Evolutionary conservation across 2,113 vertebrate genomes (phyloP).

Genomic region (Potamarius usumacintae): DNA sequence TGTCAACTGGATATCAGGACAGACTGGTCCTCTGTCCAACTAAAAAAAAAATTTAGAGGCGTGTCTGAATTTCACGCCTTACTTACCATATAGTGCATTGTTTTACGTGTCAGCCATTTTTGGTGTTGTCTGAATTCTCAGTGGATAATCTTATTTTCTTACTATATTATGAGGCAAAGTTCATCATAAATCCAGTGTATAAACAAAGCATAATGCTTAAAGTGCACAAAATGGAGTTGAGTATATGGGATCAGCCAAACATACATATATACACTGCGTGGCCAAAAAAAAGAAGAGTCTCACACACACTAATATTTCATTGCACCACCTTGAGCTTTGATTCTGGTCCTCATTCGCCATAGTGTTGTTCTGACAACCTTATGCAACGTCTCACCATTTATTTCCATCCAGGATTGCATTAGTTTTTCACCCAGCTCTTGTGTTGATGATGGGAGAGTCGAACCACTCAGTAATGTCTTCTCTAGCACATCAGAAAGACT

Average conservation of each 20-base stretch:
- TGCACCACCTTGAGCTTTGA: too few relatives aligned
- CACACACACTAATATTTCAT: too few relatives aligned
- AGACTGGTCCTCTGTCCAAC: not conserved
- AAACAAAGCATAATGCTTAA: not conserved
- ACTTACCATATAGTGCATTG: not conserved
- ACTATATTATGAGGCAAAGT: not conserved
- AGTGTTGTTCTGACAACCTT: too few relatives aligned
- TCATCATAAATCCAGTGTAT: not conserved
- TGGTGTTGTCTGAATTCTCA: not conserved
- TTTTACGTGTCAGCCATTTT: not conserved
- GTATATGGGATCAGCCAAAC: not conserved
- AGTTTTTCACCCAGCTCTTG: too few relatives aligned
- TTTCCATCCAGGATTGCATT: too few relatives aligned
- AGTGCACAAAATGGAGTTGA: not conserved
- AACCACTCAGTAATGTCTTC: too few relatives aligned
- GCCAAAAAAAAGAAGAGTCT: too few relatives aligned
- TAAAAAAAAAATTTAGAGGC: not conserved
- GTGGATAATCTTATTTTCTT: not conserved
- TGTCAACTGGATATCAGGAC: slow-evolving; percentile 3
- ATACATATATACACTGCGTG: too few relatives aligned
- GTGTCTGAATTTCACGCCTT: not conserved
- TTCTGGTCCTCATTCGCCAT: too few relatives aligned
- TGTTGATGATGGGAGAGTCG: too few relatives aligned
- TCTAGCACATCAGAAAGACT: too few relatives aligned
- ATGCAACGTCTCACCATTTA: too few relatives aligned